Evolutionary conservation across 2,797 vertebrate species (phyloP), one percentile per base, ranked within the genome.

Genomic region (Neopelma chrysocephalum): DNA sequence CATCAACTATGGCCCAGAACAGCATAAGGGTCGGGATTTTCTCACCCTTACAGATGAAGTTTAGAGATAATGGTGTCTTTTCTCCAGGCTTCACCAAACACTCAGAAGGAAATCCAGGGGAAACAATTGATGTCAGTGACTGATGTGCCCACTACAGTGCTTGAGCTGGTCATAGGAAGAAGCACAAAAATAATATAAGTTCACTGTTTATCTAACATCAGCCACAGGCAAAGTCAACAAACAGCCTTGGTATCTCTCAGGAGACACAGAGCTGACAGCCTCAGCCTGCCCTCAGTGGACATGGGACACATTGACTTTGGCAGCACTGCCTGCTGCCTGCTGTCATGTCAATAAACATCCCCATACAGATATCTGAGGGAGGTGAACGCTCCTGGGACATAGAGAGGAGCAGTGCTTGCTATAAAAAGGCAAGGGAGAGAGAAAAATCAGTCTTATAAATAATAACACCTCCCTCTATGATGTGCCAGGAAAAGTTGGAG

Each of bases 171-270:
- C 90, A 45, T 47, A 89, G 68, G 45, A 95, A 93, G 90, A 90
- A 93, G 92, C 83, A 92, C 64, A 93, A 89, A 96, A 96, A 87
- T 82, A 80, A 85, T 82, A 91, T 23, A 82, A 73, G 83, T 56
- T 80, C 75, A 64, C 40, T 90, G 68, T 93, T 92, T 93, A 82
- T 91, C 78, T 92, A 90, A 89, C 79, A 76, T 81, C 7, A 23
- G 78, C 83, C 80, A 87, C 94, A 90, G 78, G 75, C 56, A 94
- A 92, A 95, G 82, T 93, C 87, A 96, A 95, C 82, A 95, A 95
- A 94, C 66, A 92, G 92, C 53, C 71, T 64, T 84, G 78, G 78
- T 65, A 80, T 82, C 75, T 92, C 83, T 80, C 68, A 34, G 75
- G 78, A 93, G 68, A 80, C 68, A 66, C 34, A 48, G 62, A 84